Evolutionary conservation across 2,113 vertebrate species (phyloP), one percentile per base, ranked within the genome.

Genomic region (Uria aalge): DNA sequence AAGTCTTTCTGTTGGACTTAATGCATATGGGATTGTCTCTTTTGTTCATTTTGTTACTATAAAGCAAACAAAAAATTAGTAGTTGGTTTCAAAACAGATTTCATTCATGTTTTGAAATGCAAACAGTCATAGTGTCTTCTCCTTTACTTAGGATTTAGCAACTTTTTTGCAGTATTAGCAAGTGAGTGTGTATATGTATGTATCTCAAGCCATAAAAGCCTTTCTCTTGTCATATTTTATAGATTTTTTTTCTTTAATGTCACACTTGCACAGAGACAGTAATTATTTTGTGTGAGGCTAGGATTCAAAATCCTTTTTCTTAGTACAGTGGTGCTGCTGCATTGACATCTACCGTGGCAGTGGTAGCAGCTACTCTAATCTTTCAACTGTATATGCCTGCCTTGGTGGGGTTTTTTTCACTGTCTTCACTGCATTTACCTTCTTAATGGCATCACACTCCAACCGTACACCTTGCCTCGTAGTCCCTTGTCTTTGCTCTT

Each of bases 131-230:
- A 24, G 41, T 16, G 7, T 47, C n/a, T 9, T 73, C 43, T 74
- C 22, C 64, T 72, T 36, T 67, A 20, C 15, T 80, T 84, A 26
- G 7, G 16, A 59, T 45, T 53, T 81, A 67, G 36, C n/a, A 72
- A 36, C 7, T 18, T 69, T 41, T 78, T 60, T 75, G 6, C 66
- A 38, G 56, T 66, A 67, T 9, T 27, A 53, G 19, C 36, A 73
- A 12, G 27, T 34, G 12, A 3, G 1, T 41, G 9, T 80, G 5
- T 63, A 1, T n/a, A 3, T 27, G 7, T 60, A 4, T 59, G 0
- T 75, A 27, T 69, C 3, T 68, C 27, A 77, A 86, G 19, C 38
- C 43, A 29, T 72, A 32, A 29, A 40, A 68, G 23, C 18, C 26
- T 72, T 56, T 53, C 29, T 47, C 4, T 41, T 76, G 15, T 75